Conservation (phyloP, 2,888 invertebrate genomes). For the Phortica okadai region DNA sequence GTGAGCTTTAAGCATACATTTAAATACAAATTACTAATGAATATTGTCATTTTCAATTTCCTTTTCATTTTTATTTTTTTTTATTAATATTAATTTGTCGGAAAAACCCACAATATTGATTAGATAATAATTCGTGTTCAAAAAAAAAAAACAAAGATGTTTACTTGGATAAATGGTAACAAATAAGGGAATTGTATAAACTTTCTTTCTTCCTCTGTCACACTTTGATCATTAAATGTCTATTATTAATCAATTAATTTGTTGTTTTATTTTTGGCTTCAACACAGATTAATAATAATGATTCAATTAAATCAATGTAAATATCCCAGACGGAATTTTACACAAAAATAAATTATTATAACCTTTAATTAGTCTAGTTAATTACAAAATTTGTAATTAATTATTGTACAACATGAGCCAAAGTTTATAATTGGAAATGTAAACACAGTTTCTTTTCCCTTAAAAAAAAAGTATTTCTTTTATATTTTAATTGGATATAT, state of each 20-base stretch:
- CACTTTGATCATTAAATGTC: not conserved
- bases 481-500: too few relatives aligned
- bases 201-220: not conserved
- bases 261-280: too few relatives aligned
- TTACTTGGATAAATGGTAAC: too few relatives aligned
- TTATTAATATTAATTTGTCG: not conserved
- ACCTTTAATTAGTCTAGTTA: too few relatives aligned
- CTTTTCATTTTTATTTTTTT: not conserved
- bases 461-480: too few relatives aligned
- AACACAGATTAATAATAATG: too few relatives aligned
- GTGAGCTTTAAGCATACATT: not conserved
- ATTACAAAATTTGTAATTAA: not conserved
- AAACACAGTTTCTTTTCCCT: not conserved
- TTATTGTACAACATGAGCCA: not conserved
- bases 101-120: too few relatives aligned
- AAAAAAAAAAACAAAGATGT: too few relatives aligned
- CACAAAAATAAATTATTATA: too few relatives aligned
- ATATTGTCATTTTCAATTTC: not conserved
- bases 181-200: not conserved
- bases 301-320: not conserved
- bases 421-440: not conserved
- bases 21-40: not conserved
- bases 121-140: too few relatives aligned
- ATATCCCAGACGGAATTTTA: too few relatives aligned
- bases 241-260: too few relatives aligned